Percentiles rank a stretch among this genome's conserved stretches.
Conservation (phyloP, 2,888 invertebrate genomes). For the Megamerina dolium region DNA sequence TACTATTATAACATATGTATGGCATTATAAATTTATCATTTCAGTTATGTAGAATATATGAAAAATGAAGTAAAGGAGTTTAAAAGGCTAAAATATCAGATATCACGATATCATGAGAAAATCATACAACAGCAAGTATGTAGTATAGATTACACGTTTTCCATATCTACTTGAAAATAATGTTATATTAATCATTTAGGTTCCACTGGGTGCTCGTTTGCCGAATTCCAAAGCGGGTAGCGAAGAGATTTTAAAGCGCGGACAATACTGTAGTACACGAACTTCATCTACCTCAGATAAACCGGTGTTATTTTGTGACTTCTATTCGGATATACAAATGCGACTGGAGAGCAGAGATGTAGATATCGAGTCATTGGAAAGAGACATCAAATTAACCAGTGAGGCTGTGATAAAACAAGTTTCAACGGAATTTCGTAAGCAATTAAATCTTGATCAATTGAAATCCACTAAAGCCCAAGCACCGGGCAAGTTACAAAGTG, state of each 20-base stretch:
- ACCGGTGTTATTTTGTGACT: constrained; percentile 47
- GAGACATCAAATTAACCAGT: constrained; percentile 39
- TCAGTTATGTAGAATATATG: constrained; percentile 46
- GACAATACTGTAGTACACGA: constrained; percentile 46
- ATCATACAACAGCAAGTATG: constrained; percentile 41
- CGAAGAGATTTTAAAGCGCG: constrained; percentile 40
- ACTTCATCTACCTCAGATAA: constrained; percentile 40
- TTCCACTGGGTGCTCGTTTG: constrained; percentile 42
- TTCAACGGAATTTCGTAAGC: constrained; percentile 38
- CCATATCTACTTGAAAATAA: neutral
- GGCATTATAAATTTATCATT: constrained; percentile 5
- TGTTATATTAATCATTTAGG: constrained; percentile 18
- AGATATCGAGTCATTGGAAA: constrained; percentile 43
- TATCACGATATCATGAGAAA: constrained; percentile 39
- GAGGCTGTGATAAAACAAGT: constrained; percentile 41
- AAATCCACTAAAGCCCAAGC: constrained; percentile 32
- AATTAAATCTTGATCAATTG: constrained; percentile 36
- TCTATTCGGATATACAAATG: constrained; percentile 48
- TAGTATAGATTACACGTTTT: neutral
- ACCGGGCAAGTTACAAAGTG: constrained; percentile 18
- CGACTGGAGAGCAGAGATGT: constrained; percentile 44
- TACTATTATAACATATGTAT: neutral
- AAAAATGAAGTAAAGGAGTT: constrained; percentile 43
- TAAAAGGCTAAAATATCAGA: constrained; percentile 38
- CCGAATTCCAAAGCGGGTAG: constrained; percentile 35